Percentiles rank a stretch among this genome's conserved stretches.
These are phyloP conservation scores for Platypus cylindrus DNA, from an alignment of 2,888 invertebrate species.

Conservation along the genomic window DNA sequence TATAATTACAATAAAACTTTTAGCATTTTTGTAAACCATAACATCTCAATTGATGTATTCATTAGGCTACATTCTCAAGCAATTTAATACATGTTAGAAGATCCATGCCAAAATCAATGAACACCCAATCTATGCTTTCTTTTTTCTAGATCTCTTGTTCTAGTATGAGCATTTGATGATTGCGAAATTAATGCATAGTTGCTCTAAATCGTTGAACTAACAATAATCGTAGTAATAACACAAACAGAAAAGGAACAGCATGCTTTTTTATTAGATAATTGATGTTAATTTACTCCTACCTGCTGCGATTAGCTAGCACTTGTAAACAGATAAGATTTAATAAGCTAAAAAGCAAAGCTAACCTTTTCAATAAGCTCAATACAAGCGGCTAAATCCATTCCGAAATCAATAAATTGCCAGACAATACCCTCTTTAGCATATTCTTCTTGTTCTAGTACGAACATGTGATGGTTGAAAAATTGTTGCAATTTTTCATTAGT, in stretches of 20 bases:
- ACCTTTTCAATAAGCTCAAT: slow-evolving; percentile 98
- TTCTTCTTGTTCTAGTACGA: slow-evolving; percentile 98
- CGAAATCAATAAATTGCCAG: slow-evolving; percentile 99
- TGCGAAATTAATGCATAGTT: too few species aligned
- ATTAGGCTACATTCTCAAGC: slow-evolving; percentile 71
- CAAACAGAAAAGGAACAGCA: slow-evolving; percentile 2
- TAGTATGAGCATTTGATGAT: slow-evolving; percentile 93
- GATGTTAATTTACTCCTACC: too few species aligned
- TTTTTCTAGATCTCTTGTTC: slow-evolving; percentile 94
- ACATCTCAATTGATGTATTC: too few species aligned
- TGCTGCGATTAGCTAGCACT: too few species aligned
- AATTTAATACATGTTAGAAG: slow-evolving; percentile 90
- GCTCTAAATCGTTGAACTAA: slow-evolving; percentile 87
- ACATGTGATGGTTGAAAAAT: slow-evolving; percentile 99
- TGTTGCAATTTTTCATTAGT: slow-evolving; percentile 99
- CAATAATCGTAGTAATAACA: too few species aligned
- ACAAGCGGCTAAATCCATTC: slow-evolving; percentile 97
- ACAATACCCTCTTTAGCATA: slow-evolving; percentile 94
- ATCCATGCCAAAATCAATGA: slow-evolving; percentile 97
- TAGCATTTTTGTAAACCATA: too few species aligned
- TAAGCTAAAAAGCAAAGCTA: slow-evolving; percentile 16
- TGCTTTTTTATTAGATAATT: too few species aligned
- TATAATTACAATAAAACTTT: too few species aligned
- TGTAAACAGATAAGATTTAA: too few species aligned
- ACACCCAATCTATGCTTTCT: slow-evolving; percentile 90